A percentile compares a stretch with the other conserved stretches of the same genome.
These are phyloP conservation scores for Uloborus plumipes DNA, from an alignment of 2,888 invertebrate genomes.

Conservation along the genomic window DNA sequence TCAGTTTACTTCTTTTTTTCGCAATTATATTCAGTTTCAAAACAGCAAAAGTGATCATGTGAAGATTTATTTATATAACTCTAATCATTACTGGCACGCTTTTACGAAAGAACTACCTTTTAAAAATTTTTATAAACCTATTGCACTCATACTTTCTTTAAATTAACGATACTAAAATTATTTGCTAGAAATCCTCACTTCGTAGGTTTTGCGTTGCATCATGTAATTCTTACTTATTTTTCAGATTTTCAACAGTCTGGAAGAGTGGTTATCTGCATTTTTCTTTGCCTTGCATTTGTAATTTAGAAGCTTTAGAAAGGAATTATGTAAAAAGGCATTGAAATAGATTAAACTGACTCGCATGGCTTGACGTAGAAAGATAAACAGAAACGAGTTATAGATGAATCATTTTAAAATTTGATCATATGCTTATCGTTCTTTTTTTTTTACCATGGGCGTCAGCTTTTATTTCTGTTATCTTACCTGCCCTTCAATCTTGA, in stretches of 20 bases:
- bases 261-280: slow-evolving; percentile 37
- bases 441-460: slow-evolving; percentile 23
- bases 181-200: too few relatives aligned
- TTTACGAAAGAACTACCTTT: too few relatives aligned
- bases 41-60: too few relatives aligned
- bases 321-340: slow-evolving; percentile 6
- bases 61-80: too few relatives aligned
- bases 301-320: slow-evolving; percentile 39
- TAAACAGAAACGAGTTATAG: not conserved
- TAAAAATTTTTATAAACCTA: too few relatives aligned
- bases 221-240: slow-evolving; percentile 22
- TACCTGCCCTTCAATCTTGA: not conserved
- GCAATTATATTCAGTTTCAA: too few relatives aligned
- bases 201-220: slow-evolving; percentile 13
- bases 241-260: slow-evolving; percentile 32
- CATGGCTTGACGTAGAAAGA: slow-evolving; percentile 48
- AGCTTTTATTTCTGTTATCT: not conserved
- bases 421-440: not conserved
- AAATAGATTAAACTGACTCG: slow-evolving; percentile 8
- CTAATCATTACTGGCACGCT: too few relatives aligned
- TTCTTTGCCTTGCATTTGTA: slow-evolving; percentile 44
- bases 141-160: too few relatives aligned
- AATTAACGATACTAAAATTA: not conserved
- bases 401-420: too few relatives aligned
- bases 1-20: too few relatives aligned